Base-by-base conservation (phyloP, 2,113 vertebrate species). In the Corythoichthys intestinalis region DNA sequence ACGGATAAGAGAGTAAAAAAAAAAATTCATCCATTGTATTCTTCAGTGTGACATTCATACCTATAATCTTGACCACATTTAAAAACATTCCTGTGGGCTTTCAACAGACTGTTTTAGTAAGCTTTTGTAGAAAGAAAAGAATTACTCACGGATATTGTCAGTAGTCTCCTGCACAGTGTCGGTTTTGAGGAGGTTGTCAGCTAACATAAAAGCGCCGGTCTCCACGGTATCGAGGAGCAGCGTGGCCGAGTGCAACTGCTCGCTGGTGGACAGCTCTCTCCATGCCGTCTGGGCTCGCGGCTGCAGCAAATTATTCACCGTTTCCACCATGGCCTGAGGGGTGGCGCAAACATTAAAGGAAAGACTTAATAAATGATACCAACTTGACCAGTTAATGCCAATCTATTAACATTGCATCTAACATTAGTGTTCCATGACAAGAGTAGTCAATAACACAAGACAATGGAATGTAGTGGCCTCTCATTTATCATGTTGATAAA, bases 141-240 rank as follows among this genome's bases (percentile, higher is more conserved):
- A 59, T 20, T 78, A 94, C 96, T 96, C 92, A 99, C 97, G 94
- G 72, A 99, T 98, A 86, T 99, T 98, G 73, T 99, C 95, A 0
- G 94, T 95, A 84, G 92, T 96, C 85, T 98, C 97, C 78, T 96
- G 94, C 84, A 99, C 95, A 1, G 96, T 96, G 89, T 99, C 97
- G 0, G 96, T 97, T 92, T 99, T 98, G 79, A 99, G 92, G 78
- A 99, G 94, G 92, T 99, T 99, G 89, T 99, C 97, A 1, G 97
- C 97, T 77, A 99, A 89, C 90, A 99, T 96, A 5, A 99, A 99
- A 73, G 97, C 97, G 1, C 96, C 97, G 34, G 96, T 95, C 80
- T 99, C 97, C 88, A 99, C 96, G 0, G 96, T 98, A 91, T 99
- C 95, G 0, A 99, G 93, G 54, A 99, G 78, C 92, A 96, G 93